phyloP scores from a whole-genome alignment of 2,797 vertebrate species.

The Sebastes matsubarae region DNA sequence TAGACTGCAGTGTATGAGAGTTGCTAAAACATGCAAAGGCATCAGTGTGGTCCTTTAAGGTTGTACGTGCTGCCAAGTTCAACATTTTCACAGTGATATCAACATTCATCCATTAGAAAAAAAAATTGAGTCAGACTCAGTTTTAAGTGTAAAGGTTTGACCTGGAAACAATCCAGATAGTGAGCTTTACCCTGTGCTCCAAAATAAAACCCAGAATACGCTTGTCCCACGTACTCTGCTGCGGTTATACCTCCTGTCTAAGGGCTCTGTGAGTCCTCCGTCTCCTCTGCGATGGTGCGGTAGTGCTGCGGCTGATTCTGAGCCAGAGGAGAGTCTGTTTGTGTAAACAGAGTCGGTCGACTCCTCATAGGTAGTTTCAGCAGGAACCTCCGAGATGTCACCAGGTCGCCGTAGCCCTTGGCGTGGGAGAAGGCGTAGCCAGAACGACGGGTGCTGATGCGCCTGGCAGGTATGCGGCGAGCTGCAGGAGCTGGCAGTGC shows the following conservation, averaged over 20 bases:
- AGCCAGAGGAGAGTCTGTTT: slow-evolving; percentile 64
- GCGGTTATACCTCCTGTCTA: background rate
- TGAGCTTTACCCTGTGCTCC: background rate
- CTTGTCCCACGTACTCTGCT: background rate
- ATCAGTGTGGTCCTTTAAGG: background rate
- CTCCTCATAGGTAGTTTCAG: slow-evolving; percentile 67
- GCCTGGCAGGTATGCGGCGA: slow-evolving; percentile 56
- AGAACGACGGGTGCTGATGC: slow-evolving; percentile 85
- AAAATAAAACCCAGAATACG: background rate
- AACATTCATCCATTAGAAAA: background rate
- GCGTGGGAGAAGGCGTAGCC: slow-evolving; percentile 96
- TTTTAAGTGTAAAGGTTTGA: background rate
- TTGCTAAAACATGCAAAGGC: background rate
- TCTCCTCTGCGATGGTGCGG: slow-evolving; percentile 69
- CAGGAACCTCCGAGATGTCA: slow-evolving; percentile 89
- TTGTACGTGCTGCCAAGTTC: background rate
- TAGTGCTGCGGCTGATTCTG: slow-evolving; percentile 76
- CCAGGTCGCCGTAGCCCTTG: slow-evolving; percentile 91
- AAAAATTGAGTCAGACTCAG: background rate
- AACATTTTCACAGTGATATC: background rate
- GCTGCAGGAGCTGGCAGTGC: slow-evolving; percentile 68
- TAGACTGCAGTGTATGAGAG: background rate
- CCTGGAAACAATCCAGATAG: background rate
- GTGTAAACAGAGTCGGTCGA: slow-evolving; percentile 42
- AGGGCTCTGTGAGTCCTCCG: slow-evolving; percentile 11